Percentiles rank a stretch among this genome's conserved stretches.
phyloP scores from a whole-genome alignment of 2,888 invertebrate genomes.

The Achlya flavicornis region DNA sequence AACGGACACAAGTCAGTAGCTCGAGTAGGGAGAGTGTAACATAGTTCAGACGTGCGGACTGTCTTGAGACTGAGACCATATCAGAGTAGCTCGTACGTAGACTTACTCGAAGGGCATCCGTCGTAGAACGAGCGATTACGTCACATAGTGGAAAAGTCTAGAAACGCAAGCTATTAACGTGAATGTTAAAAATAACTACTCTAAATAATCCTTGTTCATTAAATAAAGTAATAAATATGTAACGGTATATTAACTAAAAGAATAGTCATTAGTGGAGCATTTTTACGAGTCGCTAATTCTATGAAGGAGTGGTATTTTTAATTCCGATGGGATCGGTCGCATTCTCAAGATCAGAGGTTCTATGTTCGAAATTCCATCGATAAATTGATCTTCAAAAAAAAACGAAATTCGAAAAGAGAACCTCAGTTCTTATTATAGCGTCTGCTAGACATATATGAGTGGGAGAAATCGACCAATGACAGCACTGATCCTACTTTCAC shows the following conservation, averaged over 20 bases:
- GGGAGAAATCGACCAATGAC: constrained; percentile 81
- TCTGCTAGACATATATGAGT: constrained; percentile 80
- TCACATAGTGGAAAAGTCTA: constrained; percentile 47
- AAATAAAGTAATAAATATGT: constrained; percentile 65
- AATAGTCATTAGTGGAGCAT: constrained; percentile 70
- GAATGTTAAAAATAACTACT: constrained; percentile 59
- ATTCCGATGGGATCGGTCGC: constrained; percentile 71
- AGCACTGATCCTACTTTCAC: constrained; percentile 76
- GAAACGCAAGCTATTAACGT: constrained; percentile 51
- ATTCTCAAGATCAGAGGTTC: constrained; percentile 78
- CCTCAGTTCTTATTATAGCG: constrained; percentile 74
- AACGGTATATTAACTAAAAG: constrained; percentile 55
- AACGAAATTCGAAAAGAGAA: constrained; percentile 67
- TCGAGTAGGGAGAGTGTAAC: constrained; percentile 80
- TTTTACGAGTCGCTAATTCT: constrained; percentile 81
- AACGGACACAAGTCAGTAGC: constrained; percentile 75
- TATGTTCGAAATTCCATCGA: constrained; percentile 65
- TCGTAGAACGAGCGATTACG: constrained; percentile 78
- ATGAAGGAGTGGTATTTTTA: constrained; percentile 72
- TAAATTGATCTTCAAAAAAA: constrained; percentile 19
- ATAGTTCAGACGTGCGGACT: constrained; percentile 79
- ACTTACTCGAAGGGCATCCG: constrained; percentile 66
- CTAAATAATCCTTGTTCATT: constrained; percentile 71
- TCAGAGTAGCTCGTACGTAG: constrained; percentile 78
- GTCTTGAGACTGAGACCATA: constrained; percentile 84